Evolutionary conservation across 2,113 vertebrate genomes (phyloP), one percentile per base, ranked within the genome.

Genomic region (Prionailurus bengalensis): DNA sequence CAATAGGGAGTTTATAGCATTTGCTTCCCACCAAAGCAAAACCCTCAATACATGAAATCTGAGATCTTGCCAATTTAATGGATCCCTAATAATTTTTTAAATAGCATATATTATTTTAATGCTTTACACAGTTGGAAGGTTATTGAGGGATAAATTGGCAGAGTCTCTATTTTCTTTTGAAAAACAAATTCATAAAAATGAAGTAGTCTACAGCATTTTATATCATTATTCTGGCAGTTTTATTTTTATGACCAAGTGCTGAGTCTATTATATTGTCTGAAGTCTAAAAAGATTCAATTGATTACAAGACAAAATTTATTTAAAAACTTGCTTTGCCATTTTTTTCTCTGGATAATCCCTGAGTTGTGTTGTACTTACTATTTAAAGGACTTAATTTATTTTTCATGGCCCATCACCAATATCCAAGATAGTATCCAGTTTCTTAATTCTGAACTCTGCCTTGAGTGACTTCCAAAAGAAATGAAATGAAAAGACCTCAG

Each of bases 401-500:
- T 97, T 98, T 97, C 79, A 93, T 97, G 97, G 94, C 81, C 73
- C 70, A 96, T 94, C 85, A 96, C 85, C 96, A 98, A 36, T 68
- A 76, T 80, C 93, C 81, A 91, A 94, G 84, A 94, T 85, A 94
- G 53, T 89, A 79, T 94, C 91, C 91, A 73, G 4, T 96, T 96
- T 94, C 76, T 96, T 92, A 88, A 87, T 97, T 88, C 84, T 95
- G 66, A 94, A 94, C 39, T 97, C 81, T 94, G 90, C 74, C 71
- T 97, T 97, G 86, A 94, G 68, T 87, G 89, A 93, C 45, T 96
- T 96, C 95, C 95, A 97, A 97, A 86, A 86, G 73, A 97, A 97
- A 97, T 65, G 66, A 95, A 95, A 93, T 93, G 68, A 93, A 95
- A 97, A 93, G 89, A n/a, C 63, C 53, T 71, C 29, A 45, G 76